Evolutionary conservation across 2,888 invertebrate species (phyloP).

Genomic region (Boloria euphrosyne): DNA sequence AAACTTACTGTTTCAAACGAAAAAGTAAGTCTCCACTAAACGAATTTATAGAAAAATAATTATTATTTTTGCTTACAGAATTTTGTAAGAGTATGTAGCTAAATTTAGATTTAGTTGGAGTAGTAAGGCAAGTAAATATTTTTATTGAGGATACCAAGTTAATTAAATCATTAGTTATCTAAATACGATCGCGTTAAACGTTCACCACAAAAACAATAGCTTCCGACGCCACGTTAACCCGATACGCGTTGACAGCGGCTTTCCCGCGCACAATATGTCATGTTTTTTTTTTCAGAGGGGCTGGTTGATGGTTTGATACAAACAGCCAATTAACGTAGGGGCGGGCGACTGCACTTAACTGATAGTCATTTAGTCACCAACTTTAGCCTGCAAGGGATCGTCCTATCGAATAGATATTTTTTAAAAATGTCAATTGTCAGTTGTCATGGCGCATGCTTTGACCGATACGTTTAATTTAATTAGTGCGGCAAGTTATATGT

Average conservation of each 20-base stretch:
- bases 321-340: conserved; percentile 79
- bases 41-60: too few species aligned
- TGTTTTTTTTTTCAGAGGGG: conserved; percentile 77
- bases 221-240: conserved; percentile 64
- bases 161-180: conserved; percentile 52
- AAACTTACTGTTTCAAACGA: too few species aligned
- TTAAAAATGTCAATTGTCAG: conserved; percentile 50
- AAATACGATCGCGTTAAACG: conserved; percentile 69
- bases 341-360: conserved; percentile 73
- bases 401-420: conserved; percentile 52
- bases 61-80: too few species aligned
- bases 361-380: conserved; percentile 75
- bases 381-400: conserved; percentile 66
- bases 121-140: conserved; percentile 3
- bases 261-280: conserved; percentile 80
- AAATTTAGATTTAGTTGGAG: too few species aligned
- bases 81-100: too few species aligned
- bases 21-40: too few species aligned
- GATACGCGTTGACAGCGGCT: conserved; percentile 72
- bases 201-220: conserved; percentile 70
- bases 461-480: conserved; percentile 72
- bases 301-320: conserved; percentile 77
- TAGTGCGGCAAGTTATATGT: conserved; percentile 64
- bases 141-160: conserved; percentile 25
- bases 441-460: conserved; percentile 69